These are phyloP conservation scores for Electrona antarctica DNA, from an alignment of 2,113 vertebrate species.

Conservation along the genomic window DNA sequence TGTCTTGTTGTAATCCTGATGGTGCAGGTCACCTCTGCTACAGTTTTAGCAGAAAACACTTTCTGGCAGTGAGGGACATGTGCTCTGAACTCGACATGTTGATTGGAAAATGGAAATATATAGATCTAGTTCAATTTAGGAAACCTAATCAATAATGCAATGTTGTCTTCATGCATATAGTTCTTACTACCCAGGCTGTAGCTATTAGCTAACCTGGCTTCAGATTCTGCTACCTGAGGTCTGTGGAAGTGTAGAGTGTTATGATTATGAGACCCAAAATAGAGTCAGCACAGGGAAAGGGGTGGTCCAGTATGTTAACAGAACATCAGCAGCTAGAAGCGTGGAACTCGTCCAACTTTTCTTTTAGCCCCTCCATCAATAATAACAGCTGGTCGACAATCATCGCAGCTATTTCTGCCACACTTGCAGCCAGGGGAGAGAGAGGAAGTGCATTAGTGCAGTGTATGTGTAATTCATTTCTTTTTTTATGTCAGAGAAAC, in stretches of 20 bases:
- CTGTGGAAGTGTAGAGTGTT: not conserved
- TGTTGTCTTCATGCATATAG: not conserved
- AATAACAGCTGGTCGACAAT: slow-evolving; percentile 62
- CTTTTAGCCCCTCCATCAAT: slow-evolving; percentile 58
- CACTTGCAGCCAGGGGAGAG: slow-evolving; percentile 27
- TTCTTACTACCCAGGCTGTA: not conserved
- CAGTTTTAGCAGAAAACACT: slow-evolving; percentile 23
- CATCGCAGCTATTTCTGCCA: slow-evolving; percentile 46
- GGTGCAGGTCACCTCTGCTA: slow-evolving; percentile 23
- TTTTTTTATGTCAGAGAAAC: too few relatives aligned
- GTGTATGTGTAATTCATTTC: not conserved
- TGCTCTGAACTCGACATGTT: not conserved
- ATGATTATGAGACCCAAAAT: slow-evolving; percentile 20
- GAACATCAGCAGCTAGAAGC: slow-evolving; percentile 46
- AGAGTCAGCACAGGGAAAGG: slow-evolving; percentile 12
- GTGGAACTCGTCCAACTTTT: slow-evolving; percentile 59
- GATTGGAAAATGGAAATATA: too few relatives aligned
- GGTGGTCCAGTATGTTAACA: slow-evolving; percentile 23
- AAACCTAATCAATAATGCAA: too few relatives aligned
- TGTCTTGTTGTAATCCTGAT: slow-evolving; percentile 31
- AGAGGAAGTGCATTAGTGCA: slow-evolving; percentile 24
- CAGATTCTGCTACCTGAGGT: slow-evolving; percentile 25
- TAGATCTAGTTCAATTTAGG: too few relatives aligned
- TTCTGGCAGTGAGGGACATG: not conserved
- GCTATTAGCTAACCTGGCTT: slow-evolving; percentile 6